Conservation (phyloP, 2,113 vertebrate species). For the Oryzias celebensis region DNA sequence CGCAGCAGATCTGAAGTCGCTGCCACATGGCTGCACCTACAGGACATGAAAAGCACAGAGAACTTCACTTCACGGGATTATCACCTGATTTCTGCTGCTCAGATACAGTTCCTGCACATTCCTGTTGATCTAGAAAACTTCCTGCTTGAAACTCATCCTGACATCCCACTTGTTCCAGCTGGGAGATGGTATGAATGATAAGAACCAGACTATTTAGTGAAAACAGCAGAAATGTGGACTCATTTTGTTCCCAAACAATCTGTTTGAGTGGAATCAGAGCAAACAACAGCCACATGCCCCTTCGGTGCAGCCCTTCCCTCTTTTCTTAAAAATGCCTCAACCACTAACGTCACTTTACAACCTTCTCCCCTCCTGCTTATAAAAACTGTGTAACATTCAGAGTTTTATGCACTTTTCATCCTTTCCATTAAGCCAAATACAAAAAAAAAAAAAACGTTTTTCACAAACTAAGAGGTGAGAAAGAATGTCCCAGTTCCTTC, state of each 20-base stretch:
- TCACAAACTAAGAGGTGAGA: too few relatives aligned
- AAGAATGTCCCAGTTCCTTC: too few relatives aligned
- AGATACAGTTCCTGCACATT: conserved; percentile 3
- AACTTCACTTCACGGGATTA: conserved; percentile 11
- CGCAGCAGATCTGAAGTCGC: conserved; percentile 73
- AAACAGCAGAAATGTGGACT: conserved; percentile 19
- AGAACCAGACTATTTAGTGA: conserved; percentile 12
- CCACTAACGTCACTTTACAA: conserved; percentile 63
- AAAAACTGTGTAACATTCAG: conserved; percentile 43
- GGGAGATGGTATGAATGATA: too few relatives aligned
- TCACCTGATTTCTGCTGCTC: conserved; percentile 5
- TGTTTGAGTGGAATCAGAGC: background rate
- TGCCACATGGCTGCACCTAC: conserved; percentile 81
- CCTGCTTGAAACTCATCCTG: conserved; percentile 9
- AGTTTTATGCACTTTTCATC: conserved; percentile 29
- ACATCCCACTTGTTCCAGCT: background rate
- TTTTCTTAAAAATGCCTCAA: conserved; percentile 62
- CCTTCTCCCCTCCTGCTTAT: conserved; percentile 59
- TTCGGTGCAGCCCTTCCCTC: conserved; percentile 60
- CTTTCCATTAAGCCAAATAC: conserved; percentile 15
- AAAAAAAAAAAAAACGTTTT: background rate
- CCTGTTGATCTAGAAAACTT: conserved; percentile 22
- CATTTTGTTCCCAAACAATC: conserved; percentile 5
- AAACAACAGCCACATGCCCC: conserved; percentile 57
- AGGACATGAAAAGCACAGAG: conserved; percentile 55